These are phyloP conservation scores for Rana temporaria DNA, from an alignment of 2,113 vertebrate genomes.

Conservation along the genomic window DNA sequence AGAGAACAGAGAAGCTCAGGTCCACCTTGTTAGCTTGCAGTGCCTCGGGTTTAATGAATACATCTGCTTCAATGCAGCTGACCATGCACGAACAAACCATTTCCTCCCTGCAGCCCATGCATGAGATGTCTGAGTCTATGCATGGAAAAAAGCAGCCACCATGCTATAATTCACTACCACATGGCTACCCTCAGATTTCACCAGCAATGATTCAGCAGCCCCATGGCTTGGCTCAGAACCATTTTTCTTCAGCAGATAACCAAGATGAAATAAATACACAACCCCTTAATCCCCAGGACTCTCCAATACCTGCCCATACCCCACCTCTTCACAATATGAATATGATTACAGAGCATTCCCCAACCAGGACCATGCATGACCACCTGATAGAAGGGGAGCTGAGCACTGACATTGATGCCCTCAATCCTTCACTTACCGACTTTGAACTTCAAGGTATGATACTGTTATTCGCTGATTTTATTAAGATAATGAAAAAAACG, in stretches of 20 bases:
- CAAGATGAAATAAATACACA: conserved; percentile 69
- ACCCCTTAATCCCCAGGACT: conserved; percentile 71
- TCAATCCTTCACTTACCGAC: conserved; percentile 92
- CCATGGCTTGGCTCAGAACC: conserved; percentile 63
- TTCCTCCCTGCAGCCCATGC: conserved; percentile 63
- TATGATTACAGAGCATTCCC: conserved; percentile 72
- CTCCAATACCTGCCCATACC: conserved; percentile 78
- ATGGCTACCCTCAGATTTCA: conserved; percentile 74
- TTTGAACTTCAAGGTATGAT: conserved; percentile 88
- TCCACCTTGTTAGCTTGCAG: conserved; percentile 67
- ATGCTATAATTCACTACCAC: conserved; percentile 66
- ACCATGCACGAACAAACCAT: conserved; percentile 63
- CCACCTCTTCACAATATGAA: conserved; percentile 73
- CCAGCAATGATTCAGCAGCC: conserved; percentile 70
- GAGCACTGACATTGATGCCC: conserved; percentile 85
- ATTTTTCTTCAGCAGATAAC: conserved; percentile 69
- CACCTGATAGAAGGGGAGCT: conserved; percentile 83
- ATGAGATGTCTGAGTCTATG: conserved; percentile 60
- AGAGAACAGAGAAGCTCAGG: conserved; percentile 79
- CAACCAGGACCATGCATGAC: conserved; percentile 78
- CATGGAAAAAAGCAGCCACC: conserved; percentile 67
- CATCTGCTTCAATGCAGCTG: conserved; percentile 67
- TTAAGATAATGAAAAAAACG: no score
- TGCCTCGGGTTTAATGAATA: conserved; percentile 59
- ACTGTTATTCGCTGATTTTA: background rate